Evolutionary conservation across 2,113 vertebrate species (phyloP), one percentile per base, ranked within the genome.

Genomic region (Aegotheles bennettii): DNA sequence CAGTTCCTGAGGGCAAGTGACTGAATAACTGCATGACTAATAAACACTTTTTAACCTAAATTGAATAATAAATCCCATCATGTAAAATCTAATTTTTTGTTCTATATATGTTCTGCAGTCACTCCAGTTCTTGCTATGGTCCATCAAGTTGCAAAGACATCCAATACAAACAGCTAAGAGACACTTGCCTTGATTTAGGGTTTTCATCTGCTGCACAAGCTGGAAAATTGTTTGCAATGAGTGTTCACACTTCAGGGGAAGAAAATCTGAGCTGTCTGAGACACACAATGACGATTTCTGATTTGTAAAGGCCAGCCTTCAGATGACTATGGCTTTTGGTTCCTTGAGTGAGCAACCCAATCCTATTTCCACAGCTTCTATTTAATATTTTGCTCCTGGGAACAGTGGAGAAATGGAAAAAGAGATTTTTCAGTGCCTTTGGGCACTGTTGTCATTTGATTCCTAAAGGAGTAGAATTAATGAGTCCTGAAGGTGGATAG

Each of bases 1-100:
- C 63, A 60, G 51, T 40, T 96, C 43, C 80, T 48, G 7, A 87
- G 59, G 60, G 42, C 50, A 82, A 38, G 59, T 47, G 76, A 83
- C 74, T 96, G 75, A 94, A 92, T 33, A 47, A 38, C 59, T 76
- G 26, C 35, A 57, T 73, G 84, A 78, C 67, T 89, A 93, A 90
- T 81, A 94, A 96, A 90, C 90, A 86, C 74, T 96, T 71, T 92
- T 80, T 43, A 73, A 40, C 21, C 59, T 74, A 77, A 95, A 80
- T 50, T 35, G 69, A 93, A 93, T 83, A 85, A 95, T 94, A 93
- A 93, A 96, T 92, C 47, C 40, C 16, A 45, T 56, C 51, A 89
- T 4, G 1, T 50, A 83, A 86, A 95, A 91, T 75, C 40, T 78
- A 21, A 9, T 83, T 80, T 90, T 70, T 93, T 82, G 17, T 83